Conservation (phyloP, 2,113 vertebrate species). For the Zapus hudsonius region DNA sequence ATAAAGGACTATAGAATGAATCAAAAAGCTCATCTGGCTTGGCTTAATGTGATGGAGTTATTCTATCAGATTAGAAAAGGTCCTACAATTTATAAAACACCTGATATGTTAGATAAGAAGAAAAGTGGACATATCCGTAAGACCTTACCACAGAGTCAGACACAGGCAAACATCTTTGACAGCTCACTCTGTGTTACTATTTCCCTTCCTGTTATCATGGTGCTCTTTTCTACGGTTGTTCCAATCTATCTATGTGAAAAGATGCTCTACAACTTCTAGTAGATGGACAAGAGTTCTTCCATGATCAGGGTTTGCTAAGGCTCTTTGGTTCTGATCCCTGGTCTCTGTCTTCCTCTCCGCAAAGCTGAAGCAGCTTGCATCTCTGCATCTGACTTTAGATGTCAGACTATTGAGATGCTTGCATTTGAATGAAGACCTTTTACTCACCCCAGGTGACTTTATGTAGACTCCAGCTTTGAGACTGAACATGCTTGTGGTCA, state of each 20-base stretch:
- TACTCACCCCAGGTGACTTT: neutral
- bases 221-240: neutral
- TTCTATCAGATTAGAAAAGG: neutral
- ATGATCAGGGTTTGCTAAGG: neutral
- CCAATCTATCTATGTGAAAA: constrained; percentile 7
- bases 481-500: too few relatives aligned
- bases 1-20: neutral
- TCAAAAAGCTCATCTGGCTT: neutral
- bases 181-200: neutral
- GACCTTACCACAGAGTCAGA: neutral
- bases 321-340: neutral
- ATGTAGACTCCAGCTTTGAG: too few relatives aligned
- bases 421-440: neutral
- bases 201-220: neutral
- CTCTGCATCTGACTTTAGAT: neutral
- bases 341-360: neutral
- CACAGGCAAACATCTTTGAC: neutral
- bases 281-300: neutral
- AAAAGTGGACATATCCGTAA: neutral
- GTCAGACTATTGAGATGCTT: neutral
- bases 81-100: neutral
- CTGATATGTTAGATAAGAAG: neutral
- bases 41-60: neutral
- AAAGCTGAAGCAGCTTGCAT: neutral
- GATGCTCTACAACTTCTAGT: accelerated